Evolutionary conservation across 2,888 invertebrate species (phyloP).

Genomic region (Pheosia gnoma): DNA sequence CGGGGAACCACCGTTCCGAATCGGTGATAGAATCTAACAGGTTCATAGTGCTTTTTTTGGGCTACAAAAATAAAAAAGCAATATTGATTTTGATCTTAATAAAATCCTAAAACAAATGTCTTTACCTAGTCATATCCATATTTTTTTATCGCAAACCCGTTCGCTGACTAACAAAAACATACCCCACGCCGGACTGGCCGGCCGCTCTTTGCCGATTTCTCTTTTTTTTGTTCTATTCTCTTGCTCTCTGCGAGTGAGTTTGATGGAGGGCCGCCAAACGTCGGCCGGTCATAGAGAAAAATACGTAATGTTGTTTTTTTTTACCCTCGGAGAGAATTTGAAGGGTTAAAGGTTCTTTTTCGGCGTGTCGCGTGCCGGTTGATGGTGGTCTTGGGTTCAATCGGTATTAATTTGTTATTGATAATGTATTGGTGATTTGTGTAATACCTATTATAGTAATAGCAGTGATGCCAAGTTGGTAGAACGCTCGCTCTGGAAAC

Average conservation of each 20-base stretch:
- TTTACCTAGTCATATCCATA: conserved; percentile 27
- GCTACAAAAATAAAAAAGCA: no score
- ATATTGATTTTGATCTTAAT: no score
- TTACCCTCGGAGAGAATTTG: conserved; percentile 26
- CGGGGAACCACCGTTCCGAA: no score
- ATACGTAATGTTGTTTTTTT: conserved; percentile 17
- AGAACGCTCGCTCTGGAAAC: no score
- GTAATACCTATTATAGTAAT: no score
- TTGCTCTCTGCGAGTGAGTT: conserved; percentile 52
- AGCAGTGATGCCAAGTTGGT: no score
- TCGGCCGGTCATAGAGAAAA: conserved; percentile 32
- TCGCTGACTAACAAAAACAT: conserved; percentile 67
- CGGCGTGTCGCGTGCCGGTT: conserved; percentile 39
- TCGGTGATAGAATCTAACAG: no score
- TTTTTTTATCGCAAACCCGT: conserved; percentile 15
- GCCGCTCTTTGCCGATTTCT: conserved; percentile 19
- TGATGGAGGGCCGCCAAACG: conserved; percentile 58
- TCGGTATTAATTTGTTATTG: conserved; percentile 2
- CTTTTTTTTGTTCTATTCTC: conserved; percentile 32
- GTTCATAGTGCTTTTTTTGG: no score
- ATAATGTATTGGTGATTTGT: background rate
- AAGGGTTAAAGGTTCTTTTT: conserved; percentile 29
- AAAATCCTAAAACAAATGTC: no score
- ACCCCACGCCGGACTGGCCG: conserved; percentile 24
- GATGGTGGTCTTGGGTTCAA: conserved; percentile 9